Conservation (phyloP, 2,113 vertebrate genomes). For the Diphyllodes magnificus region DNA sequence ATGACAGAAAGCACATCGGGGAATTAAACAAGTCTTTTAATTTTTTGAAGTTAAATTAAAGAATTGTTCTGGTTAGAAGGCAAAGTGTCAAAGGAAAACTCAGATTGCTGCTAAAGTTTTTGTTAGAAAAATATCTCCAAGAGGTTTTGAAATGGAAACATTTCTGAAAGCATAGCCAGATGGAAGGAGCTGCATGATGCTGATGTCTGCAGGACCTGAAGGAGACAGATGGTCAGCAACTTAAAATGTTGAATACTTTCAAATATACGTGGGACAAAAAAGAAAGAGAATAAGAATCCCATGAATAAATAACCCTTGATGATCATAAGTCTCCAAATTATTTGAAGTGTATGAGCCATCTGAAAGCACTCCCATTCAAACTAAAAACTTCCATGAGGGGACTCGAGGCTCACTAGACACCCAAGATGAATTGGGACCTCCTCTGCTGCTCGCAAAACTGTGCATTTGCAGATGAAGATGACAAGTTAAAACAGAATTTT, state of each 20-base stretch:
- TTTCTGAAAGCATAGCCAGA: neutral
- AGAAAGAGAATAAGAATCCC: neutral
- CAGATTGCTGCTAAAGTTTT: neutral
- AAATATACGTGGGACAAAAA: neutral
- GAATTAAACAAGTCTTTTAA: neutral
- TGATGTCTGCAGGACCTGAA: neutral
- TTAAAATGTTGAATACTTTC: neutral
- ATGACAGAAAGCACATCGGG: neutral
- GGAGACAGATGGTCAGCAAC: neutral
- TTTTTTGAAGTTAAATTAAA: neutral
- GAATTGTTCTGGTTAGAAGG: neutral
- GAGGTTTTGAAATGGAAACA: neutral
- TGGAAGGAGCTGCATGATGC: neutral
- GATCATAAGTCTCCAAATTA: neutral
- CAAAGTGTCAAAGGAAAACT: neutral
- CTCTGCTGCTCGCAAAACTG: neutral
- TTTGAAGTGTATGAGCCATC: neutral
- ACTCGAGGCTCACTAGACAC: neutral
- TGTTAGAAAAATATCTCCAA: neutral
- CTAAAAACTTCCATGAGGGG: neutral
- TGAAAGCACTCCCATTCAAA: neutral
- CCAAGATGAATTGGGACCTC: neutral
- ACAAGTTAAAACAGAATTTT: constrained; percentile 15
- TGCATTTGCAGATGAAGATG: neutral
- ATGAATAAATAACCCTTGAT: neutral